Evolutionary conservation across 2,888 invertebrate species (phyloP), one percentile per base, ranked within the genome.

Genomic region (Pocota personata): DNA sequence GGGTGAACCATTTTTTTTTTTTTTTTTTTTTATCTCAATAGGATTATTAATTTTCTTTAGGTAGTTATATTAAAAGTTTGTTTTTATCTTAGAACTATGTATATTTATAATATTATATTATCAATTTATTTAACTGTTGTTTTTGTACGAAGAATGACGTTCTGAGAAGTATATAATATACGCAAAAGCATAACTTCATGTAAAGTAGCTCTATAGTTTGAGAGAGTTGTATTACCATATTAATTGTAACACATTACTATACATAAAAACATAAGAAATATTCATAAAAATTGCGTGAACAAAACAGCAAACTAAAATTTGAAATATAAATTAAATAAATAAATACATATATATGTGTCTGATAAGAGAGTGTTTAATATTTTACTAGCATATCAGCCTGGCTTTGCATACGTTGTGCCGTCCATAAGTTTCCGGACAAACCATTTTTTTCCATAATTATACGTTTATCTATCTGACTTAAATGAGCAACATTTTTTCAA

Each of bases 71-170:
- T 58, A 14, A 50, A 35, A 48, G 19, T 55, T 40, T 50, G 19
- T 76, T 35, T 46, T 43, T 24, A 48, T 55, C 24, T 27, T 37
- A 16, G 12, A 37, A 40, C 43, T 52, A 12, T 43, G 19, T 52
- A 60, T 55, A n/a, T 50, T 69, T 60, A 52, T 43, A 30, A 27
- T 40, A 46, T 50, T 46, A 27, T 40, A 46, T 50, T 46, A 24
- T 40, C 8, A 35, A 10, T 48, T 35, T n/a, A 37, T 58, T 57
- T 19, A 40, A 40, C 21, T 43, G 27, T 76, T 37, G 30, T 46
- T 80, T 62, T 46, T 55, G 30, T 62, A 62, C 60, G 52, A 60
- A 16, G 57, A 57, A 60, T 37, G 37, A 75, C 67, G 75, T 73
- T 79, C 60, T 60, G 21, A 37, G 12, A 43, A 43, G 6, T 58